phyloP scores from a whole-genome alignment of 2,888 invertebrate species.

The Eupithecia pulchellata region DNA sequence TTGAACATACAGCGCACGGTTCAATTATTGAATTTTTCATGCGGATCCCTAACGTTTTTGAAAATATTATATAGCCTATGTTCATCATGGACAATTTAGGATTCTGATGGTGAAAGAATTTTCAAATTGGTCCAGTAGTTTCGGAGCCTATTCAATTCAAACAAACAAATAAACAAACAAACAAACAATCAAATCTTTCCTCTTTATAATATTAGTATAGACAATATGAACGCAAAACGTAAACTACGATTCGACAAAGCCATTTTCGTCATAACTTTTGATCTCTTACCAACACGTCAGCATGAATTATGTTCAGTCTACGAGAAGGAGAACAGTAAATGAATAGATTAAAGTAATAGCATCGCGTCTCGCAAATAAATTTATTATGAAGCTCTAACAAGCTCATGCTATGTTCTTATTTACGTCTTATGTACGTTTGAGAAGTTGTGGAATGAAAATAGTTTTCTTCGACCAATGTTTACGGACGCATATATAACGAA shows the following conservation, averaged over 20 bases:
- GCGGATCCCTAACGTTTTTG: too few relatives aligned
- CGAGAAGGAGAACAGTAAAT: slow-evolving; percentile 14
- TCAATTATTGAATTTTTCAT: too few relatives aligned
- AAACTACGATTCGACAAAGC: not conserved
- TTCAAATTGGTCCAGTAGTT: too few relatives aligned
- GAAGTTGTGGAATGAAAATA: not conserved
- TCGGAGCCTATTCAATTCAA: too few relatives aligned
- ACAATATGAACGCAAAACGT: not conserved
- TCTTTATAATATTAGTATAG: too few relatives aligned
- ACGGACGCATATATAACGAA: not conserved
- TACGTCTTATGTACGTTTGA: not conserved
- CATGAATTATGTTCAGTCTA: slow-evolving; percentile 5
- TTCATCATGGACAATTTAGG: too few relatives aligned
- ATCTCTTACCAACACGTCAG: not conserved
- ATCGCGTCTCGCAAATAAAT: slow-evolving; percentile 18
- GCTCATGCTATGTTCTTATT: slow-evolving; percentile 3
- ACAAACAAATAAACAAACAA: too few relatives aligned
- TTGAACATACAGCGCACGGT: too few relatives aligned
- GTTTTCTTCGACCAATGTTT: not conserved
- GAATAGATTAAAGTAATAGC: slow-evolving; percentile 21
- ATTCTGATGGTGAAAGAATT: too few relatives aligned
- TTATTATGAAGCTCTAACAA: slow-evolving; percentile 21
- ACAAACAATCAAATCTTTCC: too few relatives aligned
- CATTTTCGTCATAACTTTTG: not conserved
- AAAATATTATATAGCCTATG: too few relatives aligned